Evolutionary conservation across 1,140 invertebrate species (phyloP).

Genomic region (Drosophila orena): DNA sequence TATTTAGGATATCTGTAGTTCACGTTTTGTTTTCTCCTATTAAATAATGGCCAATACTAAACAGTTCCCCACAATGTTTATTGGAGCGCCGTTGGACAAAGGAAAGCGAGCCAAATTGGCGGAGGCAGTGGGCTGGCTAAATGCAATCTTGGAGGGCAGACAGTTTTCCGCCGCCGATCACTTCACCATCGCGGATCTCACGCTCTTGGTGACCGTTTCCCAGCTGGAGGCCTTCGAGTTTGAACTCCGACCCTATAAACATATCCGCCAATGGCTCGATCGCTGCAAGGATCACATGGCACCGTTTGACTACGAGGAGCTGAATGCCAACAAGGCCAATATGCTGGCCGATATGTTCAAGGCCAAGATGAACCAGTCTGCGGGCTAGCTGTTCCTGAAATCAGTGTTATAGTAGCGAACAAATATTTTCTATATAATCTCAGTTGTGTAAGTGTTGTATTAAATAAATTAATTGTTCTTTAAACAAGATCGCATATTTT

Average conservation of each 20-base stretch:
- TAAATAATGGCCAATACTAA: too few species aligned
- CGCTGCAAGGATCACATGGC: conserved; percentile 77
- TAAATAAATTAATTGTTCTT: conserved; percentile 46
- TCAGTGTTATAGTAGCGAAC: neutral
- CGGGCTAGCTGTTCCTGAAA: conserved; percentile 3
- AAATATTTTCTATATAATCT: conserved; percentile 9
- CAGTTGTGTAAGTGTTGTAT: conserved; percentile 50
- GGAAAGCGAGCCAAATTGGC: conserved; percentile 86
- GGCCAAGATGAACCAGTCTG: conserved; percentile 71
- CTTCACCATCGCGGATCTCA: conserved; percentile 87
- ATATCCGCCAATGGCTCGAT: conserved; percentile 68
- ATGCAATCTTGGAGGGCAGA: conserved; percentile 70
- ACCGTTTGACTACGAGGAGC: conserved; percentile 81
- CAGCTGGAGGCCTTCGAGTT: conserved; percentile 81
- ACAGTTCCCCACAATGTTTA: conserved; percentile 85
- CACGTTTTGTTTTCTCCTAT: too few species aligned
- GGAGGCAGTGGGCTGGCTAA: conserved; percentile 79
- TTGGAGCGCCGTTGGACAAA: conserved; percentile 74
- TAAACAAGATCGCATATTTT: neutral
- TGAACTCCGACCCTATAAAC: conserved; percentile 66
- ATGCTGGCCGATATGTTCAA: conserved; percentile 82
- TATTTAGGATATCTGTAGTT: too few species aligned
- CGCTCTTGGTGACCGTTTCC: conserved; percentile 84
- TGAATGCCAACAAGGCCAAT: conserved; percentile 77
- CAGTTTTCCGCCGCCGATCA: conserved; percentile 76